Conservation (phyloP, 2,888 invertebrate genomes). For the Cybosia mesomella region DNA sequence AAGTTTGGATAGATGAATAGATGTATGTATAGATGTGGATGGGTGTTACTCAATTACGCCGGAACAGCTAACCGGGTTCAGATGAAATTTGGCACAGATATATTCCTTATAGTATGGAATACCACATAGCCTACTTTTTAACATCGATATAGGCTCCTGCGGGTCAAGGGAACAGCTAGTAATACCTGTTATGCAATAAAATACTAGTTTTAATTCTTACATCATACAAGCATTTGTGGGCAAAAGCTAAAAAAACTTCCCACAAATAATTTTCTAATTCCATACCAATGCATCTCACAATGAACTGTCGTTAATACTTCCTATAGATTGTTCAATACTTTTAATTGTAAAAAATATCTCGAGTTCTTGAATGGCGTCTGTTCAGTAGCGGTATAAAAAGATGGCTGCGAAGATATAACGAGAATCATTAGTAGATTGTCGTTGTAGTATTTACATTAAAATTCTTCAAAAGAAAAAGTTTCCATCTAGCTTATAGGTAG, state of each 20-base stretch:
- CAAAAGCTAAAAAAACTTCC: conserved; percentile 36
- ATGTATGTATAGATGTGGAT: too few relatives aligned
- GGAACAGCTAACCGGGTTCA: too few relatives aligned
- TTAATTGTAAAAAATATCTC: conserved; percentile 44
- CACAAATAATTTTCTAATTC: conserved; percentile 43
- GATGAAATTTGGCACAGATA: too few relatives aligned
- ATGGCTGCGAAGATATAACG: conserved; percentile 41
- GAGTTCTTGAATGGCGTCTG: conserved; percentile 45
- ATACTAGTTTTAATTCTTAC: too few relatives aligned
- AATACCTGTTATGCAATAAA: too few relatives aligned
- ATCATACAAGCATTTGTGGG: too few relatives aligned
- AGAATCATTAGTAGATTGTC: conserved; percentile 54
- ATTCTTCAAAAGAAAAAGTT: conserved; percentile 45
- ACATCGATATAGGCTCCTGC: too few relatives aligned
- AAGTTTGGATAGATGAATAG: too few relatives aligned
- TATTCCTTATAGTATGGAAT: too few relatives aligned
- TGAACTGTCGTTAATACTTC: conserved; percentile 41
- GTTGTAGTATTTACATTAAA: conserved; percentile 47
- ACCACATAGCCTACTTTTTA: too few relatives aligned
- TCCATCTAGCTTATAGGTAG: conserved; percentile 26
- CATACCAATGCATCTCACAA: conserved; percentile 43
- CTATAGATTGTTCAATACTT: conserved; percentile 41
- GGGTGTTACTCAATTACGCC: too few relatives aligned
- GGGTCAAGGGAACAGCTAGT: too few relatives aligned
- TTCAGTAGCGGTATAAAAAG: conserved; percentile 33